Evolutionary conservation across 2,797 vertebrate genomes (phyloP), one percentile per base, ranked within the genome.

Genomic region (Sparidentex hasta): DNA sequence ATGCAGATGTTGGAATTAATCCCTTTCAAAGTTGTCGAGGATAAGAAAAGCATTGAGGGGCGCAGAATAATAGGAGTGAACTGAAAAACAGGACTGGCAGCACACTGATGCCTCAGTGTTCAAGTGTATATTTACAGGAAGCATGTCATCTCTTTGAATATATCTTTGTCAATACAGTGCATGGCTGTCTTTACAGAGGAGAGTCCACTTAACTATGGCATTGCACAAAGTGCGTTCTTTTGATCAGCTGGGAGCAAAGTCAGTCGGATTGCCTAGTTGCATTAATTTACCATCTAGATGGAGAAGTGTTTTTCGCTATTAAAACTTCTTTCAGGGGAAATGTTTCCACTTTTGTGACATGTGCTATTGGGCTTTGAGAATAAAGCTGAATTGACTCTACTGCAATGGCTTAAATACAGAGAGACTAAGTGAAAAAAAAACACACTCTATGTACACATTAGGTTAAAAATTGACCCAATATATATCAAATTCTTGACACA

Each of bases 221-320:
- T 47, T 44, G 47, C 29, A 23, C 20, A 41, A 62, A 43, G 74
- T 43, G 7, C 38, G 17, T 2, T 62, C 9, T 57, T 71, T 75
- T 83, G 41, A 84, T 69, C 33, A 84, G 11, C 11, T 7, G 11
- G 13, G 50, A 74, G 47, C 25, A 71, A 67, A 67, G 66, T 52
- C 55, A 56, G 33, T 33, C 33, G 21, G 21, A 21, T 20, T 57
- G 58, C 55, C 38, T 61, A 3, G 47, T 25, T 9, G 54, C 50
- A 54, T 25, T 54, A 12, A 5, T 65, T 72, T 21, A 41, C 54
- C 13, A n/a, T 51, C 23, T 14, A 65, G n/a, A 48, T 14, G 23
- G 44, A 57, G 21, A 44, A 14, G 6, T 20, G 9, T 17, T 8
- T 54, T 29, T 27, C 61, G 17, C 20, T 5, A 13, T 59, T 38